Evolutionary conservation across 2,113 vertebrate species (phyloP).

Genomic region (Stigmatopora nigra): DNA sequence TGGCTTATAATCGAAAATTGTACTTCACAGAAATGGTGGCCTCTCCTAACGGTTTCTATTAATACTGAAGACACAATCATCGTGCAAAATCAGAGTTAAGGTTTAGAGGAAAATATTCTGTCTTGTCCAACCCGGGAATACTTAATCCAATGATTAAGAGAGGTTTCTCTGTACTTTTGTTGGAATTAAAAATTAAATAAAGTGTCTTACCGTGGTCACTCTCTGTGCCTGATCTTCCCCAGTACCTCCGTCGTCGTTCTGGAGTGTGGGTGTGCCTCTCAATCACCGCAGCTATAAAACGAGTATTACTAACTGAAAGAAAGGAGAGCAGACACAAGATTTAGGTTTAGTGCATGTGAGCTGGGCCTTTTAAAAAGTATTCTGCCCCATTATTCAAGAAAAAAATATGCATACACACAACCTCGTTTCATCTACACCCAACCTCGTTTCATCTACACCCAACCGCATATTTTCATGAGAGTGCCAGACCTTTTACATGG

Average conservation of each 20-base stretch:
- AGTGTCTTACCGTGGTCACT: constrained; percentile 87
- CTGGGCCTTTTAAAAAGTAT: too few relatives aligned
- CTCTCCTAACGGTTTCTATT: not conserved
- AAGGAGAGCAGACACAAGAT: constrained; percentile 8
- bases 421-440: too few relatives aligned
- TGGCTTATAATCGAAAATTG: too few relatives aligned
- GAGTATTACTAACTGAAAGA: constrained; percentile 86
- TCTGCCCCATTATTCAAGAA: too few relatives aligned
- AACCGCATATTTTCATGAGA: too few relatives aligned
- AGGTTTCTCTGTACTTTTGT: not conserved
- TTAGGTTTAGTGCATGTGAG: not conserved
- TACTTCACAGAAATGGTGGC: not conserved
- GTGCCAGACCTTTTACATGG: too few relatives aligned
- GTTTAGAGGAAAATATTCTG: not conserved
- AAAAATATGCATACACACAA: too few relatives aligned
- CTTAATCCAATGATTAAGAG: not conserved
- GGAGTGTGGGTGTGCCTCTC: constrained; percentile 95
- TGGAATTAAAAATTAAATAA: not conserved
- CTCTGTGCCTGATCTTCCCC: constrained; percentile 94
- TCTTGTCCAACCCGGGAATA: not conserved
- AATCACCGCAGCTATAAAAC: constrained; percentile 94
- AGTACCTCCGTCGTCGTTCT: constrained; percentile 89
- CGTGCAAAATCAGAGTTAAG: not conserved
- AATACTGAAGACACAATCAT: not conserved
- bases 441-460: too few relatives aligned